Percentiles rank a stretch among this genome's conserved stretches.
Evolutionary conservation across 2,888 invertebrate genomes (phyloP).

Genomic region (Andricus curvator): DNA sequence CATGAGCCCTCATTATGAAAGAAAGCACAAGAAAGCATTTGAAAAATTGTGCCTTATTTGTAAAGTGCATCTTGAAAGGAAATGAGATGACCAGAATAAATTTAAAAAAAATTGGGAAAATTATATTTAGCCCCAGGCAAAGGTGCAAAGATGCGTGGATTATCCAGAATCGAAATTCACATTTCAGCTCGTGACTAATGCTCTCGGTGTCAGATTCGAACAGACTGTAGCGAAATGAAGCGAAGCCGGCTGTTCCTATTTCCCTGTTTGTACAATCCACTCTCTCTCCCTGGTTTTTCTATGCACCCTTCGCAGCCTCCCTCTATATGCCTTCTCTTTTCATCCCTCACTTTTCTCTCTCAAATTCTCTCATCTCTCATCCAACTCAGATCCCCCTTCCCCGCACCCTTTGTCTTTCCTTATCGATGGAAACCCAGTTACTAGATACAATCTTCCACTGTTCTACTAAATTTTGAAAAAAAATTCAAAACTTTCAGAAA

Average conservation of each 20-base stretch:
- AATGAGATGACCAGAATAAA: no score
- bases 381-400: slow-evolving; percentile 42
- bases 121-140: neutral
- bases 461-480: neutral
- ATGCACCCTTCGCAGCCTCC: slow-evolving; percentile 45
- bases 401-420: slow-evolving; percentile 33
- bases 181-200: slow-evolving; percentile 32
- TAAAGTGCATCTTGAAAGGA: neutral
- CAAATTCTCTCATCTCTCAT: slow-evolving; percentile 39
- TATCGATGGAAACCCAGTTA: slow-evolving; percentile 8
- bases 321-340: slow-evolving; percentile 55
- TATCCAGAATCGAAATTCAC: slow-evolving; percentile 34
- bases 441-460: slow-evolving; percentile 11
- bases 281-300: slow-evolving; percentile 52
- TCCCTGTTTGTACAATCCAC: slow-evolving; percentile 71
- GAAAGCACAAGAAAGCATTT: no score
- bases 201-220: slow-evolving; percentile 56
- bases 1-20: no score
- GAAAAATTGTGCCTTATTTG: slow-evolving; percentile 1
- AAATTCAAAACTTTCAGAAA: neutral
- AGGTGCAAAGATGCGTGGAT: slow-evolving; percentile 26
- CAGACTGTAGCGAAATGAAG: slow-evolving; percentile 66
- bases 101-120: neutral
- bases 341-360: slow-evolving; percentile 49
- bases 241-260: slow-evolving; percentile 61